A percentile compares a stretch with the other conserved stretches of the same genome.
These are phyloP conservation scores for Copidosoma aretas DNA, from an alignment of 2,888 invertebrate genomes.

Conservation along the genomic window DNA sequence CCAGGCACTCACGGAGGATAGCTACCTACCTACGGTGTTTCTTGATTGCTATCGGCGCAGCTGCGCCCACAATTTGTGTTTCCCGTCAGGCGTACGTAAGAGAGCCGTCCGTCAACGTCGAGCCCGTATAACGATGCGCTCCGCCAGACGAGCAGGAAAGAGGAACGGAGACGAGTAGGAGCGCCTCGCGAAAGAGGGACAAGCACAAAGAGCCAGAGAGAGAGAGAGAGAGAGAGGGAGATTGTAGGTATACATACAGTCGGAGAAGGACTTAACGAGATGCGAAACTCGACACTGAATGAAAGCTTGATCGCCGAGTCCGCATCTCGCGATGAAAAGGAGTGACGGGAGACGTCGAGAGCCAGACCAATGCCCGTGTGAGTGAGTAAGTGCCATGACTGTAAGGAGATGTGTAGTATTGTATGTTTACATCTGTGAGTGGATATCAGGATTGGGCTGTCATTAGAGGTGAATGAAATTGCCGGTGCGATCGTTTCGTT, in stretches of 20 bases:
- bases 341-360: neutral
- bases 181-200: neutral
- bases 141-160: conserved; percentile 22
- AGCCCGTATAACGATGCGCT: conserved; percentile 47
- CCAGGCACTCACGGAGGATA: conserved; percentile 49
- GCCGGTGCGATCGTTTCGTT: no score
- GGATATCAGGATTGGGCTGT: no score
- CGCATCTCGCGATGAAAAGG: neutral
- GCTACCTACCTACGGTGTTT: conserved; percentile 48
- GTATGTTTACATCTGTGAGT: neutral
- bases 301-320: conserved; percentile 29
- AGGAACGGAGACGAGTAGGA: conserved; percentile 1
- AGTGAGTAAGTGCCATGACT: neutral
- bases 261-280: conserved; percentile 22
- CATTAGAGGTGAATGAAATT: no score
- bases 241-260: neutral
- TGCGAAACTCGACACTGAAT: conserved; percentile 37
- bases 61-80: conserved; percentile 59
- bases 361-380: neutral
- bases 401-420: no score
- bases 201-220: conserved; percentile 1
- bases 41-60: conserved; percentile 61
- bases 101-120: conserved; percentile 61
- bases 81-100: conserved; percentile 55
- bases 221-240: conserved; percentile 29